Conservation (phyloP, 2,888 invertebrate species). For the Xestia sexstrigata region DNA sequence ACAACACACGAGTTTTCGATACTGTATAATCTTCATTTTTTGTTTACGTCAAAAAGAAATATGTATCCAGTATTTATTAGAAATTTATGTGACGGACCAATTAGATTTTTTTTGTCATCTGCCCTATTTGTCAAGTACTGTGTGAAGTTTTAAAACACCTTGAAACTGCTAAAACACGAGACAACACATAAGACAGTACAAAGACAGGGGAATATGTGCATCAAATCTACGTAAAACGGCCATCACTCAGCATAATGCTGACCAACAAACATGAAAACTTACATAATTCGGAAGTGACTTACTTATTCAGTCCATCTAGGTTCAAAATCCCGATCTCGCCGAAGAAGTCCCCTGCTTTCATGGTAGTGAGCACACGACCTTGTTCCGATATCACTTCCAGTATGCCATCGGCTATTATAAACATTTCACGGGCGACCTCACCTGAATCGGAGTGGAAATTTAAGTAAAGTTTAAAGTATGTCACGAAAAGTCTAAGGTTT, state of each 20-base stretch:
- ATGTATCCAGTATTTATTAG: no score
- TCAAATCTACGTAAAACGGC: not conserved
- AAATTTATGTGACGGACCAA: no score
- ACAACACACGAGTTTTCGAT: no score
- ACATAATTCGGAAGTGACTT: constrained; percentile 65
- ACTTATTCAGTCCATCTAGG: constrained; percentile 98
- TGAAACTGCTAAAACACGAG: not conserved
- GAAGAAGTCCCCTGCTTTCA: constrained; percentile 99
- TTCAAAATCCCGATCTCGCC: constrained; percentile 99
- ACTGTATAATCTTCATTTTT: no score
- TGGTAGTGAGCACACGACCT: constrained; percentile 97
- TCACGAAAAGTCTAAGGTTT: no score
- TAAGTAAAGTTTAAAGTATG: not conserved
- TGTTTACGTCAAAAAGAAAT: no score
- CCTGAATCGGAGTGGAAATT: constrained; percentile 76
- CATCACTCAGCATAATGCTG: not conserved
- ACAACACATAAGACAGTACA: not conserved
- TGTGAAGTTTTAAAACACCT: not conserved
- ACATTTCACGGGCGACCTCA: constrained; percentile 99
- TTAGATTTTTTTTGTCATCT: no score
- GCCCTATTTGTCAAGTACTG: not conserved
- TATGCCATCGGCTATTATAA: constrained; percentile 99
- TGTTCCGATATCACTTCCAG: constrained; percentile 98
- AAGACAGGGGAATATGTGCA: not conserved
- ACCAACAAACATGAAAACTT: not conserved